Base-by-base conservation (phyloP, 2,888 invertebrate species). In the Cerceris rybyensis region DNA sequence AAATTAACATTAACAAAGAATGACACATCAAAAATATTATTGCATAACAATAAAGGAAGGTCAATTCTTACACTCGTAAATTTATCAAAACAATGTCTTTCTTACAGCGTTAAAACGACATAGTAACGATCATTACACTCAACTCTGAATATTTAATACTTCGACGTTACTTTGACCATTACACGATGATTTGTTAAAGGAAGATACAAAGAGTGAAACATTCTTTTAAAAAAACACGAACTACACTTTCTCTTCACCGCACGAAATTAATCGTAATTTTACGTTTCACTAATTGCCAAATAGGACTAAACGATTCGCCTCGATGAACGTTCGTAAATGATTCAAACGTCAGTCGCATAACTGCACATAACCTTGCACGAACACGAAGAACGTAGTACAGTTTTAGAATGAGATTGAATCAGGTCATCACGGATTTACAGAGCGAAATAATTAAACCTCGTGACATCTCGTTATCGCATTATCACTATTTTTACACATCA, bases 301-400 rank as follows among this genome's bases (percentile, higher is more conserved):
- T 60, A 71, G n/a, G 42, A 46, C 42, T 41, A 65, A 73, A 63
- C 6, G 55, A 71, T 69, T 55, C 46, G 64, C 58, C 64, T 52
- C 42, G 67, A 57, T 17, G 52, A 76, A 66, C 50, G 57, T 68
- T 68, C 58, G n/a, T 61, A 55, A 58, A 7, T 60, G 42, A 70
- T 63, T 14, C 52, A 74, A 78, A 80, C 58, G 83, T 81, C 75
- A 84, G 67, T 71, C 58, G 72, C 82, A 86, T 79, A 67, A 77
- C 69, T 80, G 73, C 68, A 73, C 83, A 80, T 84, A 84, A 85
- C 80, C 83, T 84, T 73, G 76, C 68, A 70, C 70, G 39, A 60
- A 58, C 63, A 52, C 70, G 60, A 61, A 67, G 57, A 65, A 39
- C 49, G 41, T 57, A 43, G 58, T 61, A 75, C 61, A 67, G 57